Base-by-base conservation (phyloP, 2,888 invertebrate genomes). In the Tiphia femorata region DNA sequence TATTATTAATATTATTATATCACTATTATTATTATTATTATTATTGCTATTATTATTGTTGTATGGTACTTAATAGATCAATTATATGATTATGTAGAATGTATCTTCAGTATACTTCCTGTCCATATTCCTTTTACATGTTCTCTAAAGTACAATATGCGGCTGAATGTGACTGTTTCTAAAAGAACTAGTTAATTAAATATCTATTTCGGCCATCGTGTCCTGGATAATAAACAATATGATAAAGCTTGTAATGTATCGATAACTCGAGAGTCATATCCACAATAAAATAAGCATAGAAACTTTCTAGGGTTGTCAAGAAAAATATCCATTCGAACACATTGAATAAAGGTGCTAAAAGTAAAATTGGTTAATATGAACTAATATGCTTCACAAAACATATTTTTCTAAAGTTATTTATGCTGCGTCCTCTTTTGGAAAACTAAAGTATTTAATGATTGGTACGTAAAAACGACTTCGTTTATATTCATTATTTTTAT, bases 401-500 rank as follows among this genome's bases (percentile, higher is more conserved):
- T 6, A 25, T 25, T 25, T 25, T 25, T 25, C 5, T 25, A 25
- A 25, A 25, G 25, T 25, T 6, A 8, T n/a, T 37, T 37, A 5
- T 37, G 5, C 4, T 10, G 17, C 19, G 10, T 6, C 17, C n/a
- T 14, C n/a, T 16, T 37, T 2, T 17, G 33, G 5, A 33, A 33
- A 33, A 33, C 33, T n/a, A n/a, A n/a, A 12, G 12, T 10, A 10
- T 33, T 6, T 33, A 33, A 42, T 7, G 25, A 29, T 33, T 49
- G 35, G 16, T 16, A 42, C 19, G 19, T 30, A 19, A 33, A 37
- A 51, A 10, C 7, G 14, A 27, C 27, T 19, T 8, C 10, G 30
- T 49, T 41, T 61, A 49, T 67, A 63, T 65, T 62, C 64, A 64
- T 67, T 64, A 66, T 75, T 76, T 81, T 82, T 81, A 82, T 82